Percentiles rank a stretch among this genome's conserved stretches.
These are phyloP conservation scores for Brachyptera putata DNA, from an alignment of 2,888 invertebrate genomes.

Conservation along the genomic window DNA sequence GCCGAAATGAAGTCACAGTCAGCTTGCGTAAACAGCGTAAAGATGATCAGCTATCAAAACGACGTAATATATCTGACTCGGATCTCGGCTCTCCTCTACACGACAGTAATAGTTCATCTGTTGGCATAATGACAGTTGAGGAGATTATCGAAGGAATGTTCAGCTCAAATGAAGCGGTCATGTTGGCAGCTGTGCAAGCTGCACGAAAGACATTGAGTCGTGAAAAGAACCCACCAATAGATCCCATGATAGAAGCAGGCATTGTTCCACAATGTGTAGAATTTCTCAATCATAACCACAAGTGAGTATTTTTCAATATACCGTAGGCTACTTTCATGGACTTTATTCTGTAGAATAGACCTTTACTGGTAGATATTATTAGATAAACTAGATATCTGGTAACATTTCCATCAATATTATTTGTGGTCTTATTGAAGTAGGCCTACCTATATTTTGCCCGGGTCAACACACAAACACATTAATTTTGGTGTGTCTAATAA, in stretches of 20 bases:
- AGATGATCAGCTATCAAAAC: constrained; percentile 89
- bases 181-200: constrained; percentile 70
- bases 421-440: too few species aligned
- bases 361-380: too few species aligned
- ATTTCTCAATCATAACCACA: constrained; percentile 65
- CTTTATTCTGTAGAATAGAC: too few species aligned
- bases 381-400: too few species aligned
- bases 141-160: constrained; percentile 72
- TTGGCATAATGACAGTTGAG: constrained; percentile 58
- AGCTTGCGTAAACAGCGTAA: constrained; percentile 90
- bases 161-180: constrained; percentile 56
- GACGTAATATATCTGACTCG: constrained; percentile 64
- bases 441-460: too few species aligned
- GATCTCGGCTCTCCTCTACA: not conserved
- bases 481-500: too few species aligned
- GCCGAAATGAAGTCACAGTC: constrained; percentile 83
- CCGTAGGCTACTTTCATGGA: too few species aligned
- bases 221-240: constrained; percentile 88
- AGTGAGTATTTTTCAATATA: constrained; percentile 56
- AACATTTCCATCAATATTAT: too few species aligned
- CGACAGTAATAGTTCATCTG: constrained; percentile 36
- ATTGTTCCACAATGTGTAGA: constrained; percentile 78
- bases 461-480: too few species aligned
- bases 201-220: constrained; percentile 84
- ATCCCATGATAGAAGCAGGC: constrained; percentile 75